These are phyloP conservation scores for Lonchura striata DNA, from an alignment of 2,113 vertebrate species.

Conservation along the genomic window DNA sequence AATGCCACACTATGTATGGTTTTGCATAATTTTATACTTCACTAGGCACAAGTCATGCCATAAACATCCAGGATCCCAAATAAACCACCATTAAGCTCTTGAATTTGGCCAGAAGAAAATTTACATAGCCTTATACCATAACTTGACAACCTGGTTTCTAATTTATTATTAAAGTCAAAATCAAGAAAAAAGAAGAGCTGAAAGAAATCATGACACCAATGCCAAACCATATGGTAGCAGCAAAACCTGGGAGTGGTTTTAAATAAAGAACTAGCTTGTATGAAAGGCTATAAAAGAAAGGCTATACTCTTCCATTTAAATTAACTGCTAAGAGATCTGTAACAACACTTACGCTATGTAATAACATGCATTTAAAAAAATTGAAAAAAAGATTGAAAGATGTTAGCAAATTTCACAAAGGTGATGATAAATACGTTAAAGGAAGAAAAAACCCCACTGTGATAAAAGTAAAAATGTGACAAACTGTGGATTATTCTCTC, in stretches of 20 bases:
- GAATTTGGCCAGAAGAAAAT: neutral
- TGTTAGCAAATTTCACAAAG: slow-evolving; percentile 61
- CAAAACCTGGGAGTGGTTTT: neutral
- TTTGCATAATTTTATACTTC: neutral
- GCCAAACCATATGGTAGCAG: neutral
- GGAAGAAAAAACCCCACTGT: slow-evolving; percentile 22
- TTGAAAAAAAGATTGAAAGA: slow-evolving; percentile 60
- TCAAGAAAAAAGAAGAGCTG: neutral
- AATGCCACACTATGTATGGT: neutral
- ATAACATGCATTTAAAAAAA: neutral
- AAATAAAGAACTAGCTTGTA: neutral
- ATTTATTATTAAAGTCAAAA: neutral
- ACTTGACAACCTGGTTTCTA: neutral
- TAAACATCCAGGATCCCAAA: neutral
- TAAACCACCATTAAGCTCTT: neutral
- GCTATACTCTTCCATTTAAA: slow-evolving; percentile 67
- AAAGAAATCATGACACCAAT: neutral
- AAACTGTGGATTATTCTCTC: slow-evolving; percentile 32
- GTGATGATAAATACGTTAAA: slow-evolving; percentile 55
- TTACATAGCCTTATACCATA: neutral
- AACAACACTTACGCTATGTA: slow-evolving; percentile 18
- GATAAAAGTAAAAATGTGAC: slow-evolving; percentile 40
- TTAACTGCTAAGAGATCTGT: slow-evolving; percentile 67
- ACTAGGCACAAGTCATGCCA: neutral
- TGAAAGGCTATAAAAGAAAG: slow-evolving; percentile 56